A percentile compares a stretch with the other conserved stretches of the same genome.
These are phyloP conservation scores for Mimachlamys varia DNA, from an alignment of 2,888 invertebrate species.

Conservation along the genomic window DNA sequence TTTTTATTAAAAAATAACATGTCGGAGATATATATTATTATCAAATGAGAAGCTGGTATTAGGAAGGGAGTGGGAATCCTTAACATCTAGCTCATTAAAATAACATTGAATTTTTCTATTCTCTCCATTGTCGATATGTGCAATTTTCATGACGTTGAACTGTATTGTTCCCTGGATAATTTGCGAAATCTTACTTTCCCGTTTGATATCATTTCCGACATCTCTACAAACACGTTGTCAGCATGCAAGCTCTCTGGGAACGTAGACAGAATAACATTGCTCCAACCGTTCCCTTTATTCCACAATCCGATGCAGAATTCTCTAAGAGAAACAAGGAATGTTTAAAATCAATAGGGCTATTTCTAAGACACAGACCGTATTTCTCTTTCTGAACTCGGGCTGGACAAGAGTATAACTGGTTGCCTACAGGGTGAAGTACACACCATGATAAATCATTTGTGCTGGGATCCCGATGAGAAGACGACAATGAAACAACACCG, in stretches of 20 bases:
- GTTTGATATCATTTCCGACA: not conserved
- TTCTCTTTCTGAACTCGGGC: not conserved
- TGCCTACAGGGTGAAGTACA: not conserved
- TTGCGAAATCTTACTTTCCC: not conserved
- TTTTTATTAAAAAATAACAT: no score
- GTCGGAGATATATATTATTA: no score
- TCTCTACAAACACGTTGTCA: not conserved
- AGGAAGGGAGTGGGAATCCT: no score
- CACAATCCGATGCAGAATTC: not conserved
- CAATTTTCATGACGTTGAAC: no score
- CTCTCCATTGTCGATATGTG: no score
- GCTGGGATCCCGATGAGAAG: not conserved
- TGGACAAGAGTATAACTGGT: not conserved
- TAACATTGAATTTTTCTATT: no score
- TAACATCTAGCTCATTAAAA: no score
- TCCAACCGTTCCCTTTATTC: not conserved
- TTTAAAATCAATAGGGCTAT: not conserved
- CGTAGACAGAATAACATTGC: not conserved
- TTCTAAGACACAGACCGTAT: not conserved
- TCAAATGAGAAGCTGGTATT: no score
- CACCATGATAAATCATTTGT: not conserved
- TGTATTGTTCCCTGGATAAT: not conserved
- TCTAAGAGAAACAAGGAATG: not conserved
- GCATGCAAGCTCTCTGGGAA: not conserved
- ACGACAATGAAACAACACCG: not conserved